phyloP scores from a whole-genome alignment of 2,113 vertebrate genomes.

The Dermatemys mawii region DNA sequence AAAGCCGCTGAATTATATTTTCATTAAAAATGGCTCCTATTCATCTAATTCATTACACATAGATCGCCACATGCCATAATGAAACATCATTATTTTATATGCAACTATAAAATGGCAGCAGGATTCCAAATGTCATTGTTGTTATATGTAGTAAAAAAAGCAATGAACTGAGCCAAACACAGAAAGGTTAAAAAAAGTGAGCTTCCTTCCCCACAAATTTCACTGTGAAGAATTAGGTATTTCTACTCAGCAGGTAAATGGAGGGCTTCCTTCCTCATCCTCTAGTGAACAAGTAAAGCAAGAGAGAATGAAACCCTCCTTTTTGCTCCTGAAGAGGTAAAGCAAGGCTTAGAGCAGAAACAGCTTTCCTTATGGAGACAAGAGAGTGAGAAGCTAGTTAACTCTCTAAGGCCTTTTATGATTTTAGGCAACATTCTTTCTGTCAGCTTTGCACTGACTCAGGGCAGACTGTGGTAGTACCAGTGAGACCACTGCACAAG shows the following conservation, averaged over 20 bases:
- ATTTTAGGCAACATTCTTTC: neutral
- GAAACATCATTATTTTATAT: constrained; percentile 45
- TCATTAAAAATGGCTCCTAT: constrained; percentile 35
- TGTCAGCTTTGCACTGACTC: neutral
- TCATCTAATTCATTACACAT: neutral
- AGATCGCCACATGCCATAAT: constrained; percentile 26
- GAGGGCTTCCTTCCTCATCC: neutral
- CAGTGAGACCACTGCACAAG: neutral
- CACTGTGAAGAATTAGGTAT: neutral
- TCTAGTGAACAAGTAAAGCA: neutral
- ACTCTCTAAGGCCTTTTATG: neutral
- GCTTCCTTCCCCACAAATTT: neutral
- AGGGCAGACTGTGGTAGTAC: neutral
- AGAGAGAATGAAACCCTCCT: neutral
- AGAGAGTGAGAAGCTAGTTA: neutral
- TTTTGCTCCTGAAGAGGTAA: neutral
- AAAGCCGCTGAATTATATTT: constrained; percentile 5
- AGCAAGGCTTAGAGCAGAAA: neutral
- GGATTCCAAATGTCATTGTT: neutral
- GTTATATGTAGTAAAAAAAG: neutral
- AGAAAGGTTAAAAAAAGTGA: neutral
- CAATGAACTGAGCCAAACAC: neutral
- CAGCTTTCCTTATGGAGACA: neutral
- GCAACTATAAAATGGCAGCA: constrained; percentile 13
- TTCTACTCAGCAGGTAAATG: neutral